Base-by-base conservation (phyloP, 2,113 vertebrate genomes). In the Mirza zaza region DNA sequence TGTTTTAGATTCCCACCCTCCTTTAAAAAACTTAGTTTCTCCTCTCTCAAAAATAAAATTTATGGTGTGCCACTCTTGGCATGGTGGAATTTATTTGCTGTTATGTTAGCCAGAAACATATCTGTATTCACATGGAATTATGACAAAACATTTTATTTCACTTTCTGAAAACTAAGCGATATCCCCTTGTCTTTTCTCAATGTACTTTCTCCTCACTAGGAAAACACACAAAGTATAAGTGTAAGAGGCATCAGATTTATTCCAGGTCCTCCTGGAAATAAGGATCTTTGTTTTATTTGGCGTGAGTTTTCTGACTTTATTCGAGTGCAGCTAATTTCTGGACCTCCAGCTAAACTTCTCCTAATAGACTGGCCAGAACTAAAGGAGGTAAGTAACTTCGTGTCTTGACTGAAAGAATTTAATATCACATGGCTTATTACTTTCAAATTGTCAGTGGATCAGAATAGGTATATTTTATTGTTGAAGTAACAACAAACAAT, bases 251-350 rank as follows among this genome's bases (percentile, higher is more conserved):
- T 99, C 91, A 97, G 91, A 21, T 99, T 99, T 95, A 95, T 92
- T 36, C 97, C 98, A 11, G 99, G 99, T 45, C 68, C 92, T 79
- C 99, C 98, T 27, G 99, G 99, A 87, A 96, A 94, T 91, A 99
- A 98, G 98, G 99, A 99, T 93, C 27, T 99, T 80, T 98, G 98
- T 96, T 99, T 99, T 23, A 98, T 98, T 79, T 99, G 99, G 98
- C 97, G 96, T 97, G 97, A 97, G 48, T 99, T 99, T 97, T 98
- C 97, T 86, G 98, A 98, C 88, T 98, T 97, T 48, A 87, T 99
- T 94, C 98, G 97, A 32, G 67, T 99, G 34, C 98, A 98, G 81
- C 97, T 99, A 90, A 97, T 97, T 20, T 97, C 99, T 34, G 99
- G 99, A 94, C 98, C 97, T 34, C 99, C 99, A 85, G 97, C 98